Conservation (phyloP, 2,888 invertebrate species). For the Hedychridium roseum region DNA sequence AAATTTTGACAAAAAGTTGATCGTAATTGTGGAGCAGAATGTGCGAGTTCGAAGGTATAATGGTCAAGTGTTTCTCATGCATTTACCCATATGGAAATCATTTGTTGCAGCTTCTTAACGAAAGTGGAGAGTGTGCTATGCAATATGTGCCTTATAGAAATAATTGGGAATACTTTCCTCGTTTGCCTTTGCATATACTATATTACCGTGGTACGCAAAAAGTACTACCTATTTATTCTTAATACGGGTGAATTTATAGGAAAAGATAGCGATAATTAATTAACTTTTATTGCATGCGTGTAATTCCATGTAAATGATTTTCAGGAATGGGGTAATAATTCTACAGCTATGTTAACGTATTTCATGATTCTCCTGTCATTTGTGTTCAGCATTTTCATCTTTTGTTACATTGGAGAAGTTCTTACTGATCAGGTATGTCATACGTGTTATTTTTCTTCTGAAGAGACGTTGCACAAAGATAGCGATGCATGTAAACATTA, state of each 20-base stretch:
- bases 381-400: slow-evolving; percentile 22
- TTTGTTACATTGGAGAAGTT: slow-evolving; percentile 25
- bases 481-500: no score
- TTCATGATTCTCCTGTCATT: slow-evolving; percentile 12
- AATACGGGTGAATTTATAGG: no score
- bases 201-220: slow-evolving; percentile 24
- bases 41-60: slow-evolving; percentile 8
- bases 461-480: no score
- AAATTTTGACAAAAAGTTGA: neutral
- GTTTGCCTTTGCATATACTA: slow-evolving; percentile 32
- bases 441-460: slow-evolving; percentile 4
- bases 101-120: slow-evolving; percentile 16
- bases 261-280: neutral
- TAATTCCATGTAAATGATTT: slow-evolving; percentile 2
- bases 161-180: slow-evolving; percentile 25
- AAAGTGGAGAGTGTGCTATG: slow-evolving; percentile 19
- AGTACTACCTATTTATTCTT: no score
- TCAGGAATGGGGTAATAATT: slow-evolving; percentile 22
- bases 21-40: slow-evolving; percentile 8
- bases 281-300: neutral
- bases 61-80: neutral
- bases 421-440: slow-evolving; percentile 9
- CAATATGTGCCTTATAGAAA: slow-evolving; percentile 27
- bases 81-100: neutral
- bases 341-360: slow-evolving; percentile 14